Evolutionary conservation across 30 jellyfish, hydroid and myxozoan species (phyloP).

Genomic region (Chironex yamaguchii): DNA sequence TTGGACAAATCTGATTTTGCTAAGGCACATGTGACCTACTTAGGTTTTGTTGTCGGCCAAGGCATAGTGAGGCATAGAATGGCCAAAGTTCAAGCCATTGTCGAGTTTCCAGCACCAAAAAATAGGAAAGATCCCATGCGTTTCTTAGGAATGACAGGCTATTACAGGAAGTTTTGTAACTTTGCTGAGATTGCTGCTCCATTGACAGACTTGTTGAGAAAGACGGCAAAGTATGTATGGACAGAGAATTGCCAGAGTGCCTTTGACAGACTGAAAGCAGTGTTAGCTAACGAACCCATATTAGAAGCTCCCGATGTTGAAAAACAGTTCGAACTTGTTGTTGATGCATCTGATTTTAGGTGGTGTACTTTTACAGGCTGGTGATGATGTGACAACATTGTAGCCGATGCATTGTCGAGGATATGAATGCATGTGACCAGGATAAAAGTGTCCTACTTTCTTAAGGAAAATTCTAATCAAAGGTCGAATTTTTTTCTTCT

Average conservation of each 20-base stretch:
- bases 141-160: too few relatives aligned
- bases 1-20: conserved; percentile 28
- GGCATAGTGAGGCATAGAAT: conserved; percentile 59
- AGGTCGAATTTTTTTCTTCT: too few relatives aligned
- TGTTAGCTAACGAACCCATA: conserved; percentile 34
- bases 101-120: conserved; percentile 63
- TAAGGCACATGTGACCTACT: conserved; percentile 25
- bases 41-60: conserved; percentile 20
- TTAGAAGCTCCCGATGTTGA: conserved; percentile 57
- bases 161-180: conserved; percentile 37
- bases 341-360: conserved; percentile 68
- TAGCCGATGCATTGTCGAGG: conserved; percentile 44
- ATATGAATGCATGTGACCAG: conserved; percentile 17
- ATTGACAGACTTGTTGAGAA: conserved; percentile 1
- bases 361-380: conserved; percentile 52
- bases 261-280: conserved; percentile 23
- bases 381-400: conserved; percentile 30
- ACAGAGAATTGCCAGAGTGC: conserved; percentile 20
- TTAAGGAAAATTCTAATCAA: conserved; percentile 36
- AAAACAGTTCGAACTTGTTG: conserved; percentile 21
- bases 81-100: conserved; percentile 14
- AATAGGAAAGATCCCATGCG: too few relatives aligned
- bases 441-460: too few relatives aligned
- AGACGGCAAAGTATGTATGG: conserved; percentile 34
- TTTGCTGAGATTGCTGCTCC: conserved; percentile 59